A percentile compares a stretch with the other conserved stretches of the same genome.
phyloP scores from a whole-genome alignment of 2,113 vertebrate genomes.

The Perca fluviatilis region DNA sequence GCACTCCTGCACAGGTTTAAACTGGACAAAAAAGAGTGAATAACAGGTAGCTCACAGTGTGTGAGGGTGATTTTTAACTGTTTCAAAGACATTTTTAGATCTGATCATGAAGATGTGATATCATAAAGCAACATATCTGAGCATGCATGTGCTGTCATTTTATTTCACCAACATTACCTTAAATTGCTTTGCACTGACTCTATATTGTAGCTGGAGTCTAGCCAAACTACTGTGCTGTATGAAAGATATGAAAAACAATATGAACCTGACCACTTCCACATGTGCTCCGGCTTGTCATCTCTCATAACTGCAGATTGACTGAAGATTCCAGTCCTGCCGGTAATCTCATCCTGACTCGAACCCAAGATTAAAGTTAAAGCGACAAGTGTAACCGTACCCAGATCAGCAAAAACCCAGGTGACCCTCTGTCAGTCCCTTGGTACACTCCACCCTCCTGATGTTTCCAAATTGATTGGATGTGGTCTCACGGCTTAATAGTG shows the following conservation, averaged over 20 bases:
- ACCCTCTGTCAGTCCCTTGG: constrained; percentile 41
- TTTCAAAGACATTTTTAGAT: constrained; percentile 7
- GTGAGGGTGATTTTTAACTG: not conserved
- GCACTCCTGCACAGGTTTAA: not conserved
- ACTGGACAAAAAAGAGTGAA: not conserved
- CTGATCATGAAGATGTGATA: not conserved
- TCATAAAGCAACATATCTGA: constrained; percentile 1
- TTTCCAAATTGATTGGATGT: constrained; percentile 63
- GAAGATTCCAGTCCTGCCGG: constrained; percentile 15
- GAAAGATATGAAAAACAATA: constrained; percentile 28
- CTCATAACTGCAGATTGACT: constrained; percentile 2
- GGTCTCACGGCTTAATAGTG: constrained; percentile 66
- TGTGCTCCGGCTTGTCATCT: constrained; percentile 14
- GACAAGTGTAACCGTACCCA: constrained; percentile 47
- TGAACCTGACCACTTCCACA: constrained; percentile 40
- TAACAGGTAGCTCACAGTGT: not conserved
- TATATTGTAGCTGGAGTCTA: not conserved
- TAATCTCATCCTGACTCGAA: constrained; percentile 25
- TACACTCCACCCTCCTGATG: constrained; percentile 37
- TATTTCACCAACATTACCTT: not conserved
- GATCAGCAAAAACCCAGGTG: constrained; percentile 40
- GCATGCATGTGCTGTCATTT: not conserved
- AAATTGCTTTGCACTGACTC: not conserved
- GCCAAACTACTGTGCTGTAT: constrained; percentile 18
- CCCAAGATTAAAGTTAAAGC: constrained; percentile 18